Percentiles rank a stretch among this genome's conserved stretches.
Evolutionary conservation across 2,797 vertebrate species (phyloP).

Genomic region (Brotula barbata): DNA sequence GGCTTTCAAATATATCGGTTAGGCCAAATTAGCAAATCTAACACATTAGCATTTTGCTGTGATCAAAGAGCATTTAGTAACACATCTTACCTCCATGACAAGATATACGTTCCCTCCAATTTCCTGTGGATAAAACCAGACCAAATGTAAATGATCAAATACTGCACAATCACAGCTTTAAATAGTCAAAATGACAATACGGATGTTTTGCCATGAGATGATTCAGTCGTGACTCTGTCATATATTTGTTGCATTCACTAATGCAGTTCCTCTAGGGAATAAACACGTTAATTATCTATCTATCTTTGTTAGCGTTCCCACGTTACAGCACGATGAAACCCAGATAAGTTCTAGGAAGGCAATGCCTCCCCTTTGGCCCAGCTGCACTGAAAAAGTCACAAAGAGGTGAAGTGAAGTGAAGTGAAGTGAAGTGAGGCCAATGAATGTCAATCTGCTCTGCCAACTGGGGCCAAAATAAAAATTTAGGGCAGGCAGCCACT

Average conservation of each 20-base stretch:
- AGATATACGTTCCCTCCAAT: conserved; percentile 94
- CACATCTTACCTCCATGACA: conserved; percentile 94
- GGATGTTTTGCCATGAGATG: too few species aligned
- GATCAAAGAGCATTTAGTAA: conserved; percentile 12
- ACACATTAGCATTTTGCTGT: background rate
- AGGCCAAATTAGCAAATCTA: too few species aligned
- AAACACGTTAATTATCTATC: conserved; percentile 6
- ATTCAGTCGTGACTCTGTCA: too few species aligned
- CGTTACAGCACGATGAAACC: conserved; percentile 40
- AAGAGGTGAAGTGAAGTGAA: conserved; percentile 10
- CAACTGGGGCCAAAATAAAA: conserved; percentile 8
- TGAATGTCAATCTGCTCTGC: too few species aligned
- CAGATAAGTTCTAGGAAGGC: conserved; percentile 15
- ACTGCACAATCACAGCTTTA: too few species aligned
- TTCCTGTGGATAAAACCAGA: conserved; percentile 80
- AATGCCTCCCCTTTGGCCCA: conserved; percentile 17
- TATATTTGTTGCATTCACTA: background rate
- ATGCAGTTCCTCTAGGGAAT: conserved; percentile 8
- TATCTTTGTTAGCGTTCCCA: conserved; percentile 5
- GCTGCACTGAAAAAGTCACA: conserved; percentile 20
- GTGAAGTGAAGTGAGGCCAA: conserved; percentile 4
- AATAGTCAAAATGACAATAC: too few species aligned
- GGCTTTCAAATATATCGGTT: too few species aligned
- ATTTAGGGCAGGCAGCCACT: background rate
- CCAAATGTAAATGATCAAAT: conserved; percentile 4